Evolutionary conservation across 2,113 vertebrate species (phyloP).

Genomic region (Rhodinocichla rosea): DNA sequence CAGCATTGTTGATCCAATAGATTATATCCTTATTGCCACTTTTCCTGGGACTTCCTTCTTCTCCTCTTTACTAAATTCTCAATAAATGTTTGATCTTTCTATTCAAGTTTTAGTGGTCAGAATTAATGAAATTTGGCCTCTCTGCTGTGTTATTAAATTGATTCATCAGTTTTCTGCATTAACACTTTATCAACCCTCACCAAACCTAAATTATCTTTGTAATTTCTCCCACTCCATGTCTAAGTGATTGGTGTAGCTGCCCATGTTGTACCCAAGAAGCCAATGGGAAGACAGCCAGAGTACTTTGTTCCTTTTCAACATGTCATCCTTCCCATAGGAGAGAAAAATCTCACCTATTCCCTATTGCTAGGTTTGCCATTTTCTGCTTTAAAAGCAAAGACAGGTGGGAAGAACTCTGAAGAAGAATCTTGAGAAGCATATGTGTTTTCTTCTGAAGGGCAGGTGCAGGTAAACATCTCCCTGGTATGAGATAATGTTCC

Average conservation of each 20-base stretch:
- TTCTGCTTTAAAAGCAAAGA: not conserved
- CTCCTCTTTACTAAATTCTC: not conserved
- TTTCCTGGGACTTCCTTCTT: not conserved
- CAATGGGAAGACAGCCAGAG: not conserved
- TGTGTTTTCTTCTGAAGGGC: not conserved
- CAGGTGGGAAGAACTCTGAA: not conserved
- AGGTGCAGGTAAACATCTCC: not conserved
- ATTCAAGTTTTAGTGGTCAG: not conserved
- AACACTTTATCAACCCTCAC: not conserved
- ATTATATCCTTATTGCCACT: not conserved
- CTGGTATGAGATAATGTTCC: not conserved
- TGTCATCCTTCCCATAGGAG: not conserved
- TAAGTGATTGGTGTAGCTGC: not conserved
- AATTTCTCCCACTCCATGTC: not conserved
- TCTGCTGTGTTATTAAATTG: not conserved
- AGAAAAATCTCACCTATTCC: not conserved
- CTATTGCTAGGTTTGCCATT: not conserved
- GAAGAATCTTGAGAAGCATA: not conserved
- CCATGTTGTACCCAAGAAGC: not conserved
- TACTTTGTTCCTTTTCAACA: not conserved
- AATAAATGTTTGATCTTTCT: not conserved
- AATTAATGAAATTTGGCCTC: not conserved
- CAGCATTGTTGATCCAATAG: not conserved
- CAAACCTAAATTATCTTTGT: not conserved
- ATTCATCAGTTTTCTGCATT: not conserved